Conservation (phyloP, 2,888 invertebrate species). For the Melieria picta region DNA sequence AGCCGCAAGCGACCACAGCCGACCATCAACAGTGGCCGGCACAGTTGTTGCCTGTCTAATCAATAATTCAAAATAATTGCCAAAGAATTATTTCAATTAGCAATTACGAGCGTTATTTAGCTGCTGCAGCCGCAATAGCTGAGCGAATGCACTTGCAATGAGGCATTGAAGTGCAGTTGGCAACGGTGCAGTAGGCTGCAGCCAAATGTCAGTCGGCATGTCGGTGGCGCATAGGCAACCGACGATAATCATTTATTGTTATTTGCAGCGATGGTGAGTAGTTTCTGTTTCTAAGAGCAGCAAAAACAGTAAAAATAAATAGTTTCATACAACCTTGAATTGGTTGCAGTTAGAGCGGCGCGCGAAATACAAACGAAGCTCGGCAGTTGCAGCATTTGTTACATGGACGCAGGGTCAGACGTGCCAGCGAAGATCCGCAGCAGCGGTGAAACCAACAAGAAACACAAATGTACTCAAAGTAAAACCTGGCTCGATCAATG, state of each 20-base stretch:
- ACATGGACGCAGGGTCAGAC: conserved; percentile 20
- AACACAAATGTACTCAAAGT: no score
- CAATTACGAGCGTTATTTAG: conserved; percentile 9
- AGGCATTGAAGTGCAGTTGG: neutral
- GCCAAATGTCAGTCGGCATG: no score
- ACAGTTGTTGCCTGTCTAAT: neutral
- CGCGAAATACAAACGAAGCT: no score
- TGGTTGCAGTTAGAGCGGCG: conserved; percentile 3
- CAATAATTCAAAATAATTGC: conserved; percentile 15
- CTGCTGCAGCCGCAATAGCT: conserved; percentile 5
- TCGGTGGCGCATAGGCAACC: neutral
- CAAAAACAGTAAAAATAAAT: conserved; percentile 9
- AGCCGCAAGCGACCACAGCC: neutral
- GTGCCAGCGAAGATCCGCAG: conserved; percentile 12
- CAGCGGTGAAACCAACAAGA: neutral
- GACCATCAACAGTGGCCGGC: no score
- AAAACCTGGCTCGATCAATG: conserved; percentile 35
- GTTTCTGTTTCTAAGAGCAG: neutral
- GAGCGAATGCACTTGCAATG: neutral
- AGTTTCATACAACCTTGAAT: conserved; percentile 32
- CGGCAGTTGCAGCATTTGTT: neutral
- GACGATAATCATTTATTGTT: neutral
- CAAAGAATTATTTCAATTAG: conserved; percentile 10
- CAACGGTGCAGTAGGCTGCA: neutral
- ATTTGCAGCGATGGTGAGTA: neutral